A percentile compares a stretch with the other conserved stretches of the same genome.
Conservation (phyloP, 2,113 vertebrate species). For the Ictalurus furcatus region DNA sequence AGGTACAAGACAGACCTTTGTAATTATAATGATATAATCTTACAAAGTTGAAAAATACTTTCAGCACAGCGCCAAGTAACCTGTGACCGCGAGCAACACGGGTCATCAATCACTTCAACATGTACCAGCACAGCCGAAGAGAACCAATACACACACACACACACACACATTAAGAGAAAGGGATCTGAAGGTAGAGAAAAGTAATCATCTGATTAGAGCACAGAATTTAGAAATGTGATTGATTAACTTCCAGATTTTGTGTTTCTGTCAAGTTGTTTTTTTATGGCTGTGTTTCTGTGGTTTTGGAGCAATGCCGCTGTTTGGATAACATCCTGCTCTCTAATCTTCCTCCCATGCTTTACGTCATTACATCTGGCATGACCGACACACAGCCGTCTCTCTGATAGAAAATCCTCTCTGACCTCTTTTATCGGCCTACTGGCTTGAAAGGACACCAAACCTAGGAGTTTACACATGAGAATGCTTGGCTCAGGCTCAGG, state of each 20-base stretch:
- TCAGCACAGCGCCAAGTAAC: neutral
- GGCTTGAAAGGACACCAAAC: neutral
- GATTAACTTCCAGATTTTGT: neutral
- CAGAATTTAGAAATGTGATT: neutral
- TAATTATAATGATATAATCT: neutral
- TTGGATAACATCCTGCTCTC: constrained; percentile 46
- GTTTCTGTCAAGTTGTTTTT: neutral
- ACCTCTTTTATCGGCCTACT: constrained; percentile 25
- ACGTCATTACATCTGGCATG: constrained; percentile 53
- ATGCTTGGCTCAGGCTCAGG: neutral
- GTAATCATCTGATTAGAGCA: neutral
- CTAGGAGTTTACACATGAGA: neutral
- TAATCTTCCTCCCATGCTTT: constrained; percentile 43
- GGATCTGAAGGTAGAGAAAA: neutral
- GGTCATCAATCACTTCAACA: neutral
- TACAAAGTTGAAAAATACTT: neutral
- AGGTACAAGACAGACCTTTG: neutral
- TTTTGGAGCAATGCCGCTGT: constrained; percentile 24
- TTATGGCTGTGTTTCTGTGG: constrained; percentile 36
- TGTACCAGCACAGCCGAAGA: neutral
- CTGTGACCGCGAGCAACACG: neutral
- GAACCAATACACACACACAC: neutral
- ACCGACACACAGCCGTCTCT: constrained; percentile 13
- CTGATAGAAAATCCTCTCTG: constrained; percentile 50
- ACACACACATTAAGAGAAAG: neutral